Evolutionary conservation across 2,888 invertebrate genomes (phyloP).

Genomic region (Neoaliturus tenellus): DNA sequence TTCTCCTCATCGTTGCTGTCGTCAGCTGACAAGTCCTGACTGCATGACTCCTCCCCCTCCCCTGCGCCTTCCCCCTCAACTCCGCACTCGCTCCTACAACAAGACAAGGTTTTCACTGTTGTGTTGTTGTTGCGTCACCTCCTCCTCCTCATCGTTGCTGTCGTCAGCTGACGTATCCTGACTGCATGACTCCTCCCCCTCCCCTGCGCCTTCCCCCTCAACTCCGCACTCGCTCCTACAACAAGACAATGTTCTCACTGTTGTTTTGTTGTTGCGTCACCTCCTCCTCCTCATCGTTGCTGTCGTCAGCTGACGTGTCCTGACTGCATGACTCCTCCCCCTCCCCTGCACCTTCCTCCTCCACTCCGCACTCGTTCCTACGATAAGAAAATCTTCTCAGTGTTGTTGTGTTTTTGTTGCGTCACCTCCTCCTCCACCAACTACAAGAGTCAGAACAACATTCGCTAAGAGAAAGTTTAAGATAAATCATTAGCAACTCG

Average conservation of each 20-base stretch:
- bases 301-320: conserved; percentile 65
- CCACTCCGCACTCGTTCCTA: neutral
- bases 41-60: neutral
- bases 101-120: neutral
- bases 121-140: neutral
- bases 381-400: neutral
- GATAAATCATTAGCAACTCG: too few relatives aligned
- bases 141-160: conserved; percentile 60
- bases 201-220: conserved; percentile 65
- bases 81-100: neutral
- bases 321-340: conserved; percentile 62
- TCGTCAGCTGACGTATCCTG: conserved; percentile 67
- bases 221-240: conserved; percentile 64
- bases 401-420: neutral
- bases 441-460: too few relatives aligned
- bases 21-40: neutral
- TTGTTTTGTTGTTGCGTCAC: neutral
- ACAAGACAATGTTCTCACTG: neutral
- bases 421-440: conserved; percentile 48
- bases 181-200: conserved; percentile 63
- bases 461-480: too few relatives aligned
- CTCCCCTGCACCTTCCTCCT: conserved; percentile 63
- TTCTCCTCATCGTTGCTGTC: neutral
- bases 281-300: neutral
- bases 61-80: neutral